Evolutionary conservation across 2,113 vertebrate species (phyloP).

Genomic region (Accipiter cooperii): DNA sequence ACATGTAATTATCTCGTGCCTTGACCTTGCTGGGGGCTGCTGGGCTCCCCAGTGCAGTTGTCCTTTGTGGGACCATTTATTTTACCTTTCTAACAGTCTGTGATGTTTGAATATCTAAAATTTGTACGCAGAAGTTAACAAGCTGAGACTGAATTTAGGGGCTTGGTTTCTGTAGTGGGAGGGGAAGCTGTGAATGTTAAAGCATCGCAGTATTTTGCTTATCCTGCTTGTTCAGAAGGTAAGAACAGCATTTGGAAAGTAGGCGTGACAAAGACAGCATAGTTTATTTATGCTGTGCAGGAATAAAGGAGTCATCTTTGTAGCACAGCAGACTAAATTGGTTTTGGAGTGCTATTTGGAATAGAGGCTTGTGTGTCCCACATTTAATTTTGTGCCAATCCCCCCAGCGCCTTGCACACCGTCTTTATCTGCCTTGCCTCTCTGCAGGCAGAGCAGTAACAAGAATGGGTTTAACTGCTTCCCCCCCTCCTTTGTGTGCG

Average conservation of each 20-base stretch:
- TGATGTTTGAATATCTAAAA: neutral
- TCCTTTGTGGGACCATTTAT: neutral
- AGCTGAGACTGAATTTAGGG: neutral
- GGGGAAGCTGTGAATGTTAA: neutral
- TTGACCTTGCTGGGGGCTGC: neutral
- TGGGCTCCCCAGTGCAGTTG: neutral
- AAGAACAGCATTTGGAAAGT: neutral
- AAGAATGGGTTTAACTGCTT: neutral
- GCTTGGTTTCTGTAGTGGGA: neutral
- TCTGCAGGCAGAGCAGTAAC: neutral
- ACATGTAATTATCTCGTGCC: neutral
- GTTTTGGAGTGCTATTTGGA: neutral
- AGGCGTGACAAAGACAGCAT: neutral
- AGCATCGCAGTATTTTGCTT: neutral
- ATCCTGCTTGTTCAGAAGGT: neutral
- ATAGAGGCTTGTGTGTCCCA: neutral
- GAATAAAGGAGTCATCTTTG: neutral
- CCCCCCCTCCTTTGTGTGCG: neutral
- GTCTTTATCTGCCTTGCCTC: neutral
- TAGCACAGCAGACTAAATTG: neutral
- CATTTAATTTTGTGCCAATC: neutral
- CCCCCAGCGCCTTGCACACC: neutral
- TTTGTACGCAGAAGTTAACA: neutral
- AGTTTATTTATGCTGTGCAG: neutral
- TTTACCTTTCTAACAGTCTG: neutral